These are phyloP conservation scores for Sinosuthora webbiana DNA, from an alignment of 2,113 vertebrate species.

Conservation along the genomic window DNA sequence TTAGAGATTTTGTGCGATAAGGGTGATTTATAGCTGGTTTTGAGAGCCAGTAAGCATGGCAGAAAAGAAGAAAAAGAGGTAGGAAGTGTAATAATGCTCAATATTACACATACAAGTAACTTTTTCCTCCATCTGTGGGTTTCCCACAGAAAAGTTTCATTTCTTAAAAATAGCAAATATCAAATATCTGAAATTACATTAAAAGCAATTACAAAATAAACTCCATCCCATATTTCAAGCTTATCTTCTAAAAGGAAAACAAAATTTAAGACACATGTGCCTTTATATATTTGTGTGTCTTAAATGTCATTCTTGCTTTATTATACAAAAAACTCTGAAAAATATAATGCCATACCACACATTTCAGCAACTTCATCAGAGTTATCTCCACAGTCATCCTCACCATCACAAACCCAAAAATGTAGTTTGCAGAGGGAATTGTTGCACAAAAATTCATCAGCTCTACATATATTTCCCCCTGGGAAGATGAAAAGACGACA, in stretches of 20 bases:
- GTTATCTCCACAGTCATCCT: constrained; percentile 97
- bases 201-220: background rate
- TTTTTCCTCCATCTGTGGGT: background rate
- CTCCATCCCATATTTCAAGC: background rate
- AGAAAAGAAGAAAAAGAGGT: background rate
- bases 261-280: background rate
- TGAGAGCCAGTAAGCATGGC: background rate
- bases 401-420: constrained; percentile 96
- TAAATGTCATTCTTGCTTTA: background rate
- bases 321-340: background rate
- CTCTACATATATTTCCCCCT: constrained; percentile 88
- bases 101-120: background rate
- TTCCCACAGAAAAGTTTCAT: background rate
- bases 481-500: background rate
- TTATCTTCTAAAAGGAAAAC: background rate
- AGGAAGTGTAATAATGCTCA: background rate
- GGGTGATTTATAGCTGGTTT: background rate
- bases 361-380: constrained; percentile 92
- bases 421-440: constrained; percentile 96
- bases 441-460: constrained; percentile 95
- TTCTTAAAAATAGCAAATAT: background rate
- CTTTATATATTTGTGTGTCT: background rate
- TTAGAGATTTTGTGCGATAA: background rate
- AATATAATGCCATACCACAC: constrained; percentile 81
- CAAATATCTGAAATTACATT: background rate